Conservation (phyloP, 2,797 vertebrate species). For the Chrysocyon brachyurus region DNA sequence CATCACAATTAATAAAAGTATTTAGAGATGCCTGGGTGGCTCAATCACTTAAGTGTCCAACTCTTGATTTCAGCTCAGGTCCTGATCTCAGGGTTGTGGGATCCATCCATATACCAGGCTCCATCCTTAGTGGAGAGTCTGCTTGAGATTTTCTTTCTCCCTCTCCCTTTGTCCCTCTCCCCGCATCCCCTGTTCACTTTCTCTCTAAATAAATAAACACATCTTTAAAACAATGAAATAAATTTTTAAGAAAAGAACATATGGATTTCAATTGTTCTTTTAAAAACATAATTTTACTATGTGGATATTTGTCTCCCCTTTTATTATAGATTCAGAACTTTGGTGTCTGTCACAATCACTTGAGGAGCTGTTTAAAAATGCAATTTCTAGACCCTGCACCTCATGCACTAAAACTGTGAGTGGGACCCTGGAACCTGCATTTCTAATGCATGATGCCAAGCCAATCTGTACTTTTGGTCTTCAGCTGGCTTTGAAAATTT, state of each 20-base stretch:
- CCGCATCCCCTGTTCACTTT: not conserved
- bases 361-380: not conserved
- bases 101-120: not conserved
- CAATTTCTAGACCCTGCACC: not conserved
- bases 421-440: not conserved
- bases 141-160: not conserved
- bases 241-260: not conserved
- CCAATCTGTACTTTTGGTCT: not conserved
- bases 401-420: not conserved
- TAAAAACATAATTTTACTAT: not conserved
- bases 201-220: not conserved
- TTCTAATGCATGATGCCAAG: accelerated
- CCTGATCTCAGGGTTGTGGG: not conserved
- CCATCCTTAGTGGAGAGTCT: not conserved
- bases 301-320: not conserved
- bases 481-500: not conserved
- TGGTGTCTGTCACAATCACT: not conserved
- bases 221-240: not conserved
- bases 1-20: slow-evolving; percentile 41
- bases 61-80: not conserved
- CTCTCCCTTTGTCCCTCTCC: not conserved
- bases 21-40: not conserved
- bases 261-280: not conserved
- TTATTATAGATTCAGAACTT: not conserved
- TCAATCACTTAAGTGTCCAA: not conserved